Evolutionary conservation across 2,113 vertebrate species (phyloP).

Genomic region (Probosciger aterrimus): DNA sequence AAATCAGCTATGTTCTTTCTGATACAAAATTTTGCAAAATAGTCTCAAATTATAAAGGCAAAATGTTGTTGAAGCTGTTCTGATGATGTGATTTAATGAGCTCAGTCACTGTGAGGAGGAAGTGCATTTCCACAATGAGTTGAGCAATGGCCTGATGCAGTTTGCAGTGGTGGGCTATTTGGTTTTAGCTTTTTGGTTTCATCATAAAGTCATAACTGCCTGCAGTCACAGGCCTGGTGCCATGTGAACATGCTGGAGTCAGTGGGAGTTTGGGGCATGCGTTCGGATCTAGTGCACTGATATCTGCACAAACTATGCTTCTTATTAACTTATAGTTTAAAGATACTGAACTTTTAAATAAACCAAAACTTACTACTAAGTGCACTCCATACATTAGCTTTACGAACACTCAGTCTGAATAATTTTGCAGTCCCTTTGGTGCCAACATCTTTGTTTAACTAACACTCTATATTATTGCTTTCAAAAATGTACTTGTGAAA

Average conservation of each 20-base stretch:
- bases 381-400: constrained; percentile 49
- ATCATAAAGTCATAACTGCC: neutral
- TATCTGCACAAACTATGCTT: neutral
- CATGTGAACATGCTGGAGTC: accelerated
- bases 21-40: neutral
- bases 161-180: neutral
- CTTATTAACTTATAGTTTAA: neutral
- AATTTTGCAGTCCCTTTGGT: constrained; percentile 63
- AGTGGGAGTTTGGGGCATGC: neutral
- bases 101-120: neutral
- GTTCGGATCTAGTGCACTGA: neutral
- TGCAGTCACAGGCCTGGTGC: neutral
- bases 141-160: neutral
- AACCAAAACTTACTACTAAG: constrained; percentile 12
- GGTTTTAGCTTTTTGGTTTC: neutral
- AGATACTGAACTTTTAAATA: neutral
- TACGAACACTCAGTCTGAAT: constrained; percentile 55
- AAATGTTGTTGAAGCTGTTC: neutral
- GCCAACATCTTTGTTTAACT: constrained; percentile 77
- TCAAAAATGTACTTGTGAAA: constrained; percentile 76
- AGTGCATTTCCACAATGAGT: neutral
- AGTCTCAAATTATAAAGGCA: neutral
- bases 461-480: constrained; percentile 72
- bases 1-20: neutral
- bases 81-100: neutral